Conservation (phyloP, 2,888 invertebrate species). For the Patella pellucida region DNA sequence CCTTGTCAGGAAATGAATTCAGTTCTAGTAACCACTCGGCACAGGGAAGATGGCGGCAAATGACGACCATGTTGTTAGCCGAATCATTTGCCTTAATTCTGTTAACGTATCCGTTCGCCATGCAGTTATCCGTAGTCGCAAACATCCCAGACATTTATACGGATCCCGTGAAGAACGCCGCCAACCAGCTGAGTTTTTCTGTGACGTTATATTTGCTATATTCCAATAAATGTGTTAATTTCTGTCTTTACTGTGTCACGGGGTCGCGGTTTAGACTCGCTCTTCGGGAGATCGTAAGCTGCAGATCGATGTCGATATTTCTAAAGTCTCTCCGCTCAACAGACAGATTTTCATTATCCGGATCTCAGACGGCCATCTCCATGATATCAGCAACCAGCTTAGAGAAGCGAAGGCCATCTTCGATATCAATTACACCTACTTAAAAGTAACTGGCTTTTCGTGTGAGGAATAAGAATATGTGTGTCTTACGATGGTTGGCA, state of each 20-base stretch:
- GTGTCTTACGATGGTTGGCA: too few species aligned
- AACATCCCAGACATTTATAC: slow-evolving; percentile 39
- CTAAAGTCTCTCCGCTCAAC: background rate
- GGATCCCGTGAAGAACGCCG: slow-evolving; percentile 35
- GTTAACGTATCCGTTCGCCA: slow-evolving; percentile 53
- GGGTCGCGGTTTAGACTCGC: slow-evolving; percentile 50
- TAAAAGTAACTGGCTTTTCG: too few species aligned
- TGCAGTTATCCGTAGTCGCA: slow-evolving; percentile 41
- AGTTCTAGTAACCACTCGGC: slow-evolving; percentile 1
- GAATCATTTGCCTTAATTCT: slow-evolving; percentile 50
- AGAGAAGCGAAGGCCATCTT: background rate
- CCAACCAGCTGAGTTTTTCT: slow-evolving; percentile 46
- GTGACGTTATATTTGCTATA: slow-evolving; percentile 55
- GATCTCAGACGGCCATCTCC: background rate
- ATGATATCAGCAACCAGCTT: background rate
- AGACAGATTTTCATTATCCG: slow-evolving; percentile 2
- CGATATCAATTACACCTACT: too few species aligned
- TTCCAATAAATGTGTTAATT: slow-evolving; percentile 57
- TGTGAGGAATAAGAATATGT: too few species aligned
- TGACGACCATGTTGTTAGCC: slow-evolving; percentile 51
- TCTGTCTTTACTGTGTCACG: slow-evolving; percentile 50
- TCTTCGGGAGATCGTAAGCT: slow-evolving; percentile 26
- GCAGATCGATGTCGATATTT: slow-evolving; percentile 1
- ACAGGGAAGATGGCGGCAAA: slow-evolving; percentile 37
- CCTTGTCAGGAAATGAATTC: background rate